Evolutionary conservation across 2,888 invertebrate genomes (phyloP).

Genomic region (Macrosiphum euphorbiae): DNA sequence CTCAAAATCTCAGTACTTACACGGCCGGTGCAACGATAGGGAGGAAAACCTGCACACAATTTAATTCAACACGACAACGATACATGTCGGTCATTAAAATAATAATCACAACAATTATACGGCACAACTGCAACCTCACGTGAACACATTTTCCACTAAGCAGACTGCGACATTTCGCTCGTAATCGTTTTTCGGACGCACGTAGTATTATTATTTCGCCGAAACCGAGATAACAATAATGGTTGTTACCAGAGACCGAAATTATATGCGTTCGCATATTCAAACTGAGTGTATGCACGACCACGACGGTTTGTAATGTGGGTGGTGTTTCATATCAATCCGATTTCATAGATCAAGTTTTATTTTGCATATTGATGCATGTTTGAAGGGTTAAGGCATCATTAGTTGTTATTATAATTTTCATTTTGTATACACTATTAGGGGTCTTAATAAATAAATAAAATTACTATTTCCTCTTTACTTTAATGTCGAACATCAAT

Average conservation of each 20-base stretch:
- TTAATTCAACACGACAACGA: not conserved
- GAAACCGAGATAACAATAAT: conserved; percentile 8
- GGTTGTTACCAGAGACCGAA: not conserved
- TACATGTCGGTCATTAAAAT: not conserved
- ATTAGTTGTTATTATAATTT: no score
- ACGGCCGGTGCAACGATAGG: not conserved
- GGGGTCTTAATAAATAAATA: no score
- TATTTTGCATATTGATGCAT: no score
- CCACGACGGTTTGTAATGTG: no score
- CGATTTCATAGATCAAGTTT: no score
- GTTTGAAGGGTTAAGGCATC: no score
- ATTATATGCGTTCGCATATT: no score
- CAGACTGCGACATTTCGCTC: not conserved
- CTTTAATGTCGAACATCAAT: no score
- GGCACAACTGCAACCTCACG: not conserved
- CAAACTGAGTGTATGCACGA: no score
- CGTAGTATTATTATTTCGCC: not conserved
- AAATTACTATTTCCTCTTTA: no score
- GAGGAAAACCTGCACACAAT: not conserved
- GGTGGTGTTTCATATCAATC: no score
- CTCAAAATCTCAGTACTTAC: not conserved
- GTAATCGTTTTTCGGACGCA: not conserved
- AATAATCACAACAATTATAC: not conserved
- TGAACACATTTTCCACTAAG: not conserved
- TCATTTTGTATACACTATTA: no score